Conservation (phyloP, 2,113 vertebrate genomes). For the Boleophthalmus pectinirostris region DNA sequence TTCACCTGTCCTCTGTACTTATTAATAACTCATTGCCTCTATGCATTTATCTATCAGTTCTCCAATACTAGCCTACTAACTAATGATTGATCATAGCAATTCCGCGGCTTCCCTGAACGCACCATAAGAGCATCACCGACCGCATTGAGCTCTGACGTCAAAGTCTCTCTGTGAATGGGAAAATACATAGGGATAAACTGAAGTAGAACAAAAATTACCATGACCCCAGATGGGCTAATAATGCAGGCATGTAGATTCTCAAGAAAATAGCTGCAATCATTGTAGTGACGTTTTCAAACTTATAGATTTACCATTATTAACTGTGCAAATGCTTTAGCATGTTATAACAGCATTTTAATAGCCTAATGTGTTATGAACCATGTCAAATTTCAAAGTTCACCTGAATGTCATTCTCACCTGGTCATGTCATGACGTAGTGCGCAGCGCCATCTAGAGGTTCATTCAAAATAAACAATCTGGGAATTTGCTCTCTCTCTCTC, state of each 20-base stretch:
- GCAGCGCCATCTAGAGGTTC: conserved; percentile 51
- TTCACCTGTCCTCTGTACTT: no score
- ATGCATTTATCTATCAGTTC: neutral
- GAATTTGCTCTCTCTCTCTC: no score
- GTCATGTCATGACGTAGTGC: neutral
- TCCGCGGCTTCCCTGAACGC: conserved; percentile 29
- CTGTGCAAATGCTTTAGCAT: neutral
- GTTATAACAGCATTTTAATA: neutral
- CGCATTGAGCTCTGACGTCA: conserved; percentile 64
- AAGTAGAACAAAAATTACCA: neutral
- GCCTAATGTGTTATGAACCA: no score
- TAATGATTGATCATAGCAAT: neutral
- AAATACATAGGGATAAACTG: conserved; percentile 10
- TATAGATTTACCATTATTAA: neutral
- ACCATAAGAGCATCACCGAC: conserved; percentile 47
- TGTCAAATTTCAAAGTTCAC: neutral
- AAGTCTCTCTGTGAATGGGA: conserved; percentile 21
- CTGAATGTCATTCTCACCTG: neutral
- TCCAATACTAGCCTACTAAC: no score
- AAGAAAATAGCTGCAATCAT: no score
- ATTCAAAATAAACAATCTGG: neutral
- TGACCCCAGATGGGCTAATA: neutral
- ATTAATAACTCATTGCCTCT: neutral
- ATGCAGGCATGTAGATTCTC: neutral
- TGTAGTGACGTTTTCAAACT: neutral